Evolutionary conservation across 2,113 vertebrate species (phyloP).

Genomic region (Anoura caudifer): DNA sequence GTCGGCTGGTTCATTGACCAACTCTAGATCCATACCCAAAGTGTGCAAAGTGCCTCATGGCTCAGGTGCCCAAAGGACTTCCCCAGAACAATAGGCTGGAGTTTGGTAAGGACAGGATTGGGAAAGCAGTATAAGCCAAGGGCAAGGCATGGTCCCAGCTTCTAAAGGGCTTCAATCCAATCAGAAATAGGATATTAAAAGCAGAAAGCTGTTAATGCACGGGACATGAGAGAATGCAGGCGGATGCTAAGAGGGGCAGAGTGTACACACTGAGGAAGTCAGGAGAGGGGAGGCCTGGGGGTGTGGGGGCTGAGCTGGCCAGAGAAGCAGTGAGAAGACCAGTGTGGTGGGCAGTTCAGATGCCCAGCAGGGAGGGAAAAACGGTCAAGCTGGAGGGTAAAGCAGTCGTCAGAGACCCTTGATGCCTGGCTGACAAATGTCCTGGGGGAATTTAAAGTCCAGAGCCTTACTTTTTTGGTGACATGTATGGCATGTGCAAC

Average conservation of each 20-base stretch:
- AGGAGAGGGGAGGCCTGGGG: not conserved
- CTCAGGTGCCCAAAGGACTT: not conserved
- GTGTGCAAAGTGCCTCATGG: not conserved
- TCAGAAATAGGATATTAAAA: not conserved
- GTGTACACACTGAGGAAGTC: too few relatives aligned
- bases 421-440: not conserved
- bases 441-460: not conserved
- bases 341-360: accelerated
- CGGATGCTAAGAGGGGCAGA: not conserved
- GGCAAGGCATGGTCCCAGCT: not conserved
- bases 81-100: not conserved
- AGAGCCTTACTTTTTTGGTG: not conserved
- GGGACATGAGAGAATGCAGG: not conserved
- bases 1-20: not conserved
- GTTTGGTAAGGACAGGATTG: not conserved
- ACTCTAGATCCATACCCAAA: not conserved
- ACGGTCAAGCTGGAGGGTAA: not conserved
- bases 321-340: not conserved
- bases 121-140: not conserved
- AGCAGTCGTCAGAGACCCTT: not conserved
- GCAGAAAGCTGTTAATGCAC: not conserved
- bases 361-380: not conserved
- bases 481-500: too few relatives aligned
- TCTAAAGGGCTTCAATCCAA: not conserved
- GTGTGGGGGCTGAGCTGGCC: not conserved